Evolutionary conservation across 2,888 invertebrate species (phyloP).

Genomic region (Nematopogon swammerdamellus): DNA sequence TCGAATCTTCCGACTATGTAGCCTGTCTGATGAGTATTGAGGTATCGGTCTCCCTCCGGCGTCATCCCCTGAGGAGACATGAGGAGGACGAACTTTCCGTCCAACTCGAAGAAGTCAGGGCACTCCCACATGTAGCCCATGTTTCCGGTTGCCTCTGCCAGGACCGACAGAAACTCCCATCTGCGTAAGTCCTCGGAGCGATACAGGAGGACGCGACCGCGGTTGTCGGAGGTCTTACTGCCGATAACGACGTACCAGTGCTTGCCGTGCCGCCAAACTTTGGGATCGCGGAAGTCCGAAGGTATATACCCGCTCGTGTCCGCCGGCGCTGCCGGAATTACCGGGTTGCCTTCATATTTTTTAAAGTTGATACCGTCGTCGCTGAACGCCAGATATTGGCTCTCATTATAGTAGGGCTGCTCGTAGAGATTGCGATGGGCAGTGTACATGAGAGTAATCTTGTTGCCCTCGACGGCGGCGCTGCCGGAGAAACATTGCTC

Average conservation of each 20-base stretch:
- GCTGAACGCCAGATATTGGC: conserved; percentile 30
- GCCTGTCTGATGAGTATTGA: conserved; percentile 35
- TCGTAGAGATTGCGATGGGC: conserved; percentile 30
- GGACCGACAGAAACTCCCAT: conserved; percentile 26
- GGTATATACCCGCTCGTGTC: too few species aligned
- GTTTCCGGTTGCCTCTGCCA: conserved; percentile 29
- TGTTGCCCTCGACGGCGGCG: conserved; percentile 29
- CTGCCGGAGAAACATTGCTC: conserved; percentile 45
- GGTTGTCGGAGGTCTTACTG: conserved; percentile 27
- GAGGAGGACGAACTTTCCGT: conserved; percentile 29
- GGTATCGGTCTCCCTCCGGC: conserved; percentile 29
- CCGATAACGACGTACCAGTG: conserved; percentile 42
- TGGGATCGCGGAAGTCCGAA: conserved; percentile 47
- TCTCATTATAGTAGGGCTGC: conserved; percentile 25
- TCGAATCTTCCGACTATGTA: conserved; percentile 41
- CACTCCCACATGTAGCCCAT: conserved; percentile 50
- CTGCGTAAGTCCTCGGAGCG: conserved; percentile 26
- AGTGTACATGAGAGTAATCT: conserved; percentile 35
- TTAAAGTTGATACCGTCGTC: conserved; percentile 25
- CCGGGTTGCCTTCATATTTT: conserved; percentile 31
- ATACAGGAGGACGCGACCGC: conserved; percentile 32
- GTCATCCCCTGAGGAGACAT: conserved; percentile 41
- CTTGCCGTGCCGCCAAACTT: conserved; percentile 36
- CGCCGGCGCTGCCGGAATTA: conserved; percentile 24
- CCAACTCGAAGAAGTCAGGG: conserved; percentile 44